Evolutionary conservation across 2,888 invertebrate genomes (phyloP).

Genomic region (Drosophila putrida): DNA sequence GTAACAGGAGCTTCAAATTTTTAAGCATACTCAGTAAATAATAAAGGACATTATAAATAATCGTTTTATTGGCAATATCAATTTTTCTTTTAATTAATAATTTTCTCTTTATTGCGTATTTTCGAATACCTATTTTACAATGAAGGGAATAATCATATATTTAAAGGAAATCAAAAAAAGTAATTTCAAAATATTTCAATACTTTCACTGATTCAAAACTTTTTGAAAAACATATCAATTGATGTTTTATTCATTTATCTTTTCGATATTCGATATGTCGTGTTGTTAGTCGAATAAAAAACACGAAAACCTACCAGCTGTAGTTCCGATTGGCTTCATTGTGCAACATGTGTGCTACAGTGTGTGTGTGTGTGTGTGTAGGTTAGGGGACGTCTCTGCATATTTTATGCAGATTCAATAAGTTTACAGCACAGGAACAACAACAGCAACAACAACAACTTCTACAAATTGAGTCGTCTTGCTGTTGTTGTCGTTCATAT

Average conservation of each 20-base stretch:
- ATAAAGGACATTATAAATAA: no score
- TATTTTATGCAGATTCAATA: slow-evolving; percentile 71
- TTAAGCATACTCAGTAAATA: not conserved
- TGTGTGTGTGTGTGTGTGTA: slow-evolving; percentile 19
- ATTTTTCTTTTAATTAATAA: no score
- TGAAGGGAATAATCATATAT: no score
- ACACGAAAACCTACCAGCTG: slow-evolving; percentile 8
- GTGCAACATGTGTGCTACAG: slow-evolving; percentile 48
- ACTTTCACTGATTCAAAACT: no score
- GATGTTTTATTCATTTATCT: no score
- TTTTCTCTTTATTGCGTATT: no score
- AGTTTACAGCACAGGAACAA: slow-evolving; percentile 49
- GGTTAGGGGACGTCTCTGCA: slow-evolving; percentile 37
- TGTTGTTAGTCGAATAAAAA: not conserved
- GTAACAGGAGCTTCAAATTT: not conserved
- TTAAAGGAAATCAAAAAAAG: no score
- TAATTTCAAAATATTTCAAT: no score
- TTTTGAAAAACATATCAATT: no score
- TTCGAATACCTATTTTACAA: no score
- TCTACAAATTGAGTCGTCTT: slow-evolving; percentile 5
- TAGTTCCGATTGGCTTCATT: slow-evolving; percentile 24
- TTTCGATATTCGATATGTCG: no score
- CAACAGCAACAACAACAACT: slow-evolving; percentile 14
- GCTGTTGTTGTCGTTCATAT: slow-evolving; percentile 42
- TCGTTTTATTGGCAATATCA: no score